Conservation (phyloP, 1,140 invertebrate genomes). For the Papilio helenus region DNA sequence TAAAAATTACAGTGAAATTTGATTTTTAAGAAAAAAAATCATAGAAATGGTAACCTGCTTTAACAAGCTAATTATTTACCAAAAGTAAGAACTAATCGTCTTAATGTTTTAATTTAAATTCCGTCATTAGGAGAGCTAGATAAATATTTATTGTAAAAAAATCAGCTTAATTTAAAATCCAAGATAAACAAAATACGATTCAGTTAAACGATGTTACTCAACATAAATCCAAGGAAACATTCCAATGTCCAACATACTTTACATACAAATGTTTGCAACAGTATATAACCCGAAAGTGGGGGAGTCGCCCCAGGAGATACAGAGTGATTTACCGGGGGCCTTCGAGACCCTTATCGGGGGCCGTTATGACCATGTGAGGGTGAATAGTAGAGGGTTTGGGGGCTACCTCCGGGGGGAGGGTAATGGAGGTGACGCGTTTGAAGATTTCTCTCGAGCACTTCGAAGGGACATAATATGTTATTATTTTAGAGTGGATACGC, state of each 20-base stretch:
- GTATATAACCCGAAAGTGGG: slow-evolving; percentile 57
- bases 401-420: slow-evolving; percentile 48
- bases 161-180: neutral
- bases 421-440: slow-evolving; percentile 57
- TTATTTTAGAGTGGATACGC: slow-evolving; percentile 39
- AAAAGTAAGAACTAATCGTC: neutral
- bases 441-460: slow-evolving; percentile 63
- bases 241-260: slow-evolving; percentile 56
- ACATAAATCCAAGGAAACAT: slow-evolving; percentile 43
- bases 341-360: slow-evolving; percentile 75
- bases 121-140: neutral
- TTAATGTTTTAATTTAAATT: no score
- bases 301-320: slow-evolving; percentile 66
- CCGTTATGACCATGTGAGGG: slow-evolving; percentile 82
- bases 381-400: slow-evolving; percentile 63
- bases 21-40: no score
- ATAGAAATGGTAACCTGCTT: no score
- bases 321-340: slow-evolving; percentile 75
- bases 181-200: slow-evolving; percentile 9
- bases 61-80: neutral
- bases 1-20: no score
- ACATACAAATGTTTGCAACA: slow-evolving; percentile 50
- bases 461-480: slow-evolving; percentile 70
- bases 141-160: neutral
- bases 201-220: slow-evolving; percentile 30